Conservation (phyloP, 2,888 invertebrate species). For the Tetrapedia diversipes region DNA sequence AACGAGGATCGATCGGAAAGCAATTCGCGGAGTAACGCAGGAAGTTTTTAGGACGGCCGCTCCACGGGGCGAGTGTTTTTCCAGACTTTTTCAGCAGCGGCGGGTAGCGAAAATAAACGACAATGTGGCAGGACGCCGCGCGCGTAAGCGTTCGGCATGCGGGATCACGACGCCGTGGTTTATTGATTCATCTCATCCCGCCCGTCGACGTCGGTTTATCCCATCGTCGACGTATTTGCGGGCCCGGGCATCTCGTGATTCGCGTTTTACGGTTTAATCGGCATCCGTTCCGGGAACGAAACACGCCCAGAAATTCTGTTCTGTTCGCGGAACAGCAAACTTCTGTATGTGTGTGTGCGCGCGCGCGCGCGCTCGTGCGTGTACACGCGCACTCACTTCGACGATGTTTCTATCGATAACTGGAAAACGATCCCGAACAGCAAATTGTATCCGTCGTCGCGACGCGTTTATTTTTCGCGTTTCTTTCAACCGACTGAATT, state of each 20-base stretch:
- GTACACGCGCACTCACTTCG: not conserved
- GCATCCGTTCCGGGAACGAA: constrained; percentile 28
- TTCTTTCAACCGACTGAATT: no score
- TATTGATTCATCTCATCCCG: constrained; percentile 66
- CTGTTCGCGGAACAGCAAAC: not conserved
- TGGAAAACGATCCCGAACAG: not conserved
- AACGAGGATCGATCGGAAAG: constrained; percentile 17
- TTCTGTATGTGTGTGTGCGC: no score
- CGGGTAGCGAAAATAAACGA: constrained; percentile 54
- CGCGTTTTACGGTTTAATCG: constrained; percentile 66
- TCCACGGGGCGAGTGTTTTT: constrained; percentile 38
- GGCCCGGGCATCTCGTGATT: constrained; percentile 61
- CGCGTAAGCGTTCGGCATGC: constrained; percentile 48
- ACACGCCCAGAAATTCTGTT: constrained; percentile 4
- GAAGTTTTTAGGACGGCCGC: constrained; percentile 20
- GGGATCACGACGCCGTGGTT: constrained; percentile 60
- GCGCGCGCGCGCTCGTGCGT: no score
- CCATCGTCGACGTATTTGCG: constrained; percentile 65
- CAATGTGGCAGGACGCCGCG: constrained; percentile 31
- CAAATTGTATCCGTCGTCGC: not conserved
- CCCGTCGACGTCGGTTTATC: constrained; percentile 66
- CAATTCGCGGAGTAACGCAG: constrained; percentile 7
- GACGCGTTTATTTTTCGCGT: no score
- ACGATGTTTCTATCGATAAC: not conserved
- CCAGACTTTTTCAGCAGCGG: constrained; percentile 43